Conservation (phyloP, 2,888 invertebrate species). For the Abscondita cerata region DNA sequence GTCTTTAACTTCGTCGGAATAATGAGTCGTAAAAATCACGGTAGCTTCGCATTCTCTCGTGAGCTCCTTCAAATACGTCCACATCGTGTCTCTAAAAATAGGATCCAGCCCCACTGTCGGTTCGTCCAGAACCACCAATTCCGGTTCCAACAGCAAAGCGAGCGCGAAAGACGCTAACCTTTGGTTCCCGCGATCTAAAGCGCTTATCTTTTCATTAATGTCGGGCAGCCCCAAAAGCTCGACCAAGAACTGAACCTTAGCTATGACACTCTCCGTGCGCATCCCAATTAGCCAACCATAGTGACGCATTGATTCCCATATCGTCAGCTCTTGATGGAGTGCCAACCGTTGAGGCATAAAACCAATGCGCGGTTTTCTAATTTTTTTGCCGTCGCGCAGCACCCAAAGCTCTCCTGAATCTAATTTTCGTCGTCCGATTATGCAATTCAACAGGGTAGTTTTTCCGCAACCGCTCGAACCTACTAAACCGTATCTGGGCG, state of each 20-base stretch:
- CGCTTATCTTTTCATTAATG: slow-evolving; percentile 67
- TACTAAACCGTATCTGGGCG: slow-evolving; percentile 84
- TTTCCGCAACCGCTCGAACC: slow-evolving; percentile 93
- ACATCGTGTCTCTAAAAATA: slow-evolving; percentile 81
- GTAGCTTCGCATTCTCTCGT: slow-evolving; percentile 78
- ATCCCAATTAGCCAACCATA: slow-evolving; percentile 88
- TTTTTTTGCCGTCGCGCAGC: slow-evolving; percentile 75
- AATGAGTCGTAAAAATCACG: slow-evolving; percentile 87
- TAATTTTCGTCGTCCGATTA: slow-evolving; percentile 80
- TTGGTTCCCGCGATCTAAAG: slow-evolving; percentile 89
- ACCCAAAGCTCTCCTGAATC: slow-evolving; percentile 87
- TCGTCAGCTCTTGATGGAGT: slow-evolving; percentile 78
- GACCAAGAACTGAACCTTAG: slow-evolving; percentile 72
- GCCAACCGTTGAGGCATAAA: slow-evolving; percentile 86
- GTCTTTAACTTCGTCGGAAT: slow-evolving; percentile 86
- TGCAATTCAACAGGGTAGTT: slow-evolving; percentile 85
- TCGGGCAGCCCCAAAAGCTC: slow-evolving; percentile 80
- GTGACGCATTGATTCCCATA: slow-evolving; percentile 83
- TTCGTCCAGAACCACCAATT: slow-evolving; percentile 88
- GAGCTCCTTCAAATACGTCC: slow-evolving; percentile 83
- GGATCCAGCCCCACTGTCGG: slow-evolving; percentile 96
- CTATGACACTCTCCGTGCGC: slow-evolving; percentile 66
- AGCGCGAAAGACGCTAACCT: slow-evolving; percentile 88
- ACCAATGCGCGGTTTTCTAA: slow-evolving; percentile 87
- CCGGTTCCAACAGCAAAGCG: slow-evolving; percentile 87